Conservation (phyloP, 1,140 invertebrate species). For the Berghia stephanieae region DNA sequence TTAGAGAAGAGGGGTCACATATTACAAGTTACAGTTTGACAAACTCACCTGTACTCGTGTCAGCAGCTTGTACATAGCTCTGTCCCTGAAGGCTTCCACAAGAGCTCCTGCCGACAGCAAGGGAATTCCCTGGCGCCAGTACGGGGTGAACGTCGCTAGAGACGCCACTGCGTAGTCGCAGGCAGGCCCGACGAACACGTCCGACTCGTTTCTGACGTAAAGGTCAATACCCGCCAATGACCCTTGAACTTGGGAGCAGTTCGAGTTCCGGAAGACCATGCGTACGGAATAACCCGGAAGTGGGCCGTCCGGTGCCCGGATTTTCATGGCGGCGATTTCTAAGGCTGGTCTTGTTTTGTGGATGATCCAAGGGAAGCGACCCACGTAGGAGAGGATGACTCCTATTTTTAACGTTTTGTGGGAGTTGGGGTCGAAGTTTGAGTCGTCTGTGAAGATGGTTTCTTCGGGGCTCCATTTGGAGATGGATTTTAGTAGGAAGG, state of each 20-base stretch:
- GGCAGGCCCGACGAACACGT: constrained; percentile 89
- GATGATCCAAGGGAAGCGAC: constrained; percentile 39
- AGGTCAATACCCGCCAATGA: constrained; percentile 55
- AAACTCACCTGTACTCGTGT: constrained; percentile 50
- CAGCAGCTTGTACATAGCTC: constrained; percentile 46
- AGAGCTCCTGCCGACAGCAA: constrained; percentile 86
- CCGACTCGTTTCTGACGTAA: constrained; percentile 59
- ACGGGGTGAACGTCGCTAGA: constrained; percentile 83
- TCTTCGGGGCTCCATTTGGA: neutral
- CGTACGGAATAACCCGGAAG: constrained; percentile 37
- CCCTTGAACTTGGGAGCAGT: constrained; percentile 51
- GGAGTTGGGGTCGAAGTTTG: neutral
- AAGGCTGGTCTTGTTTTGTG: constrained; percentile 48
- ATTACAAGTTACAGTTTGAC: too few species aligned
- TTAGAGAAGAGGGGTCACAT: too few species aligned
- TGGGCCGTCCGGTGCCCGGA: constrained; percentile 30
- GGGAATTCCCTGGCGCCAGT: constrained; percentile 88
- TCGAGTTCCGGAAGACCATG: constrained; percentile 42
- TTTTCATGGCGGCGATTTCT: constrained; percentile 43
- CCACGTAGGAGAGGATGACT: constrained; percentile 36
- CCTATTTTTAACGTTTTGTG: constrained; percentile 30
- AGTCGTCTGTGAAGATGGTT: neutral
- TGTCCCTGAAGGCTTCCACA: constrained; percentile 77
- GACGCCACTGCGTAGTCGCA: constrained; percentile 93
- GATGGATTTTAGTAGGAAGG: too few species aligned